phyloP scores from a whole-genome alignment of 2,888 invertebrate species.

The Heteromyza rotundicornis region DNA sequence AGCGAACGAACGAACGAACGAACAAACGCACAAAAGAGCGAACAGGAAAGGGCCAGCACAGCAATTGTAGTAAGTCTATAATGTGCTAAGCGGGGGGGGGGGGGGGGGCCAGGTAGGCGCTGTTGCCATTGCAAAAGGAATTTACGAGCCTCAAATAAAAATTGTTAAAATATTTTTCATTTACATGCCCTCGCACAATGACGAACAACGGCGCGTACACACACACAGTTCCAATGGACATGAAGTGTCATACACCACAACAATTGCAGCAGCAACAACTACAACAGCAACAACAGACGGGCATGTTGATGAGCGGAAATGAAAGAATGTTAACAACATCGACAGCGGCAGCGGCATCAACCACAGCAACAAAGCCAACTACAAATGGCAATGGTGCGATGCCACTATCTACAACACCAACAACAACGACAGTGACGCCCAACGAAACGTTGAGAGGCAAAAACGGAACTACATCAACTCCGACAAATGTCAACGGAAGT shows the following conservation, averaged over 20 bases:
- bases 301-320: slow-evolving; percentile 59
- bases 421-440: slow-evolving; percentile 33
- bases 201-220: slow-evolving; percentile 28
- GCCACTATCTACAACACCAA: slow-evolving; percentile 24
- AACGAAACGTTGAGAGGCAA: slow-evolving; percentile 32
- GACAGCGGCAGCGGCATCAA: slow-evolving; percentile 42
- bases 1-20: neutral
- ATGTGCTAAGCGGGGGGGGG: slow-evolving; percentile 5
- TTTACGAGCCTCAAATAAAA: slow-evolving; percentile 49
- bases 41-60: too few relatives aligned
- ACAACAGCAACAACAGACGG: slow-evolving; percentile 44
- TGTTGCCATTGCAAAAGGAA: slow-evolving; percentile 31
- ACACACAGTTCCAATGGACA: slow-evolving; percentile 61
- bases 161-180: slow-evolving; percentile 46
- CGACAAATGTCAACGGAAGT: slow-evolving; percentile 49
- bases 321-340: slow-evolving; percentile 62
- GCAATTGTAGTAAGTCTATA: slow-evolving; percentile 6
- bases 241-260: slow-evolving; percentile 58
- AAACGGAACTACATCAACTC: slow-evolving; percentile 34
- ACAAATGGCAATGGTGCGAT: slow-evolving; percentile 29
- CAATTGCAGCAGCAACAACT: slow-evolving; percentile 43
- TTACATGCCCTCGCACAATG: slow-evolving; percentile 38
- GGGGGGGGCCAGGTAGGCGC: slow-evolving; percentile 5
- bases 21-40: neutral
- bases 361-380: slow-evolving; percentile 30